Conservation (phyloP, 2,113 vertebrate genomes). For the Mormoops blainvillei region DNA sequence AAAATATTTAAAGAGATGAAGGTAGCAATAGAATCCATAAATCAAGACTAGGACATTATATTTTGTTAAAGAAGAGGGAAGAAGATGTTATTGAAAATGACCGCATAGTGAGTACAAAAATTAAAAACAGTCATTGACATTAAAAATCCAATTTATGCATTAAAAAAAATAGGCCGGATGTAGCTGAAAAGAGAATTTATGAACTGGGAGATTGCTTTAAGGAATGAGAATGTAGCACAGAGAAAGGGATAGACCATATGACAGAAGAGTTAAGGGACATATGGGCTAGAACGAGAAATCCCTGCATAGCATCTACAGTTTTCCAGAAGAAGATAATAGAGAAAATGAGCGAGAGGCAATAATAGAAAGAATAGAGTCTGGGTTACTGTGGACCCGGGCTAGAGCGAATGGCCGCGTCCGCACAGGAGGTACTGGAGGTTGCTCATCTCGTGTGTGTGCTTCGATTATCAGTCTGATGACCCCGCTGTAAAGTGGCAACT, state of each 20-base stretch:
- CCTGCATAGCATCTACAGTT: neutral
- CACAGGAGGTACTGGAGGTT: neutral
- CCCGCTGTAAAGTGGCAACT: slow-evolving; percentile 98
- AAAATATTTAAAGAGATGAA: neutral
- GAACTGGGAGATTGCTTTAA: neutral
- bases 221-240: neutral
- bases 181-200: slow-evolving; percentile 7
- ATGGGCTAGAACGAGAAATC: neutral
- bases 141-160: neutral
- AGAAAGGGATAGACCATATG: neutral
- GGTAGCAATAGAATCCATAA: neutral
- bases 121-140: neutral
- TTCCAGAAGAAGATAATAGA: neutral
- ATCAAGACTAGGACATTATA: neutral
- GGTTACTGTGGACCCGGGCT: neutral
- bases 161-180: neutral
- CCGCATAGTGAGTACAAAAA: neutral
- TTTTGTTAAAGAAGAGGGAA: neutral
- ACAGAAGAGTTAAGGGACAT: neutral
- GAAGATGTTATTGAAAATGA: neutral
- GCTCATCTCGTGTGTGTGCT: neutral
- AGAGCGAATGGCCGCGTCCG: neutral
- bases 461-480: slow-evolving; percentile 90
- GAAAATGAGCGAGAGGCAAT: neutral
- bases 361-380: neutral